A percentile compares a stretch with the other conserved stretches of the same genome.
Conservation (phyloP, 2,113 vertebrate genomes). For the Hucho hucho region DNA sequence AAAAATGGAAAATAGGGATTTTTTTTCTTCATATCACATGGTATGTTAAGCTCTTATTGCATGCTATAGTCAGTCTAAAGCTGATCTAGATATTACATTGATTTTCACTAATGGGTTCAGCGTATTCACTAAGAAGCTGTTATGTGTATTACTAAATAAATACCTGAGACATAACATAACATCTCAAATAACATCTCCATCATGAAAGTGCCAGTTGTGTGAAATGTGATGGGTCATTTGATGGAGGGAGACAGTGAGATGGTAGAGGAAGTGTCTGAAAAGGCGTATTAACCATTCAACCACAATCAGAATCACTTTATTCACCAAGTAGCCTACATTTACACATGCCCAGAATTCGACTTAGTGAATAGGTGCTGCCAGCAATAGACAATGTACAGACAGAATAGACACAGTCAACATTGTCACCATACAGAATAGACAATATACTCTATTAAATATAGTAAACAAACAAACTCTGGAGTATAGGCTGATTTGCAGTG, state of each 20-base stretch:
- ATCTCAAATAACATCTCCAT: conserved; percentile 7
- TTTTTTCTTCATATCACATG: background rate
- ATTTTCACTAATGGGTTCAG: background rate
- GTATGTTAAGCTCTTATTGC: background rate
- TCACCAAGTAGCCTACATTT: too few relatives aligned
- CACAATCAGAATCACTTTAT: background rate
- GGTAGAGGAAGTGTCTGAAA: conserved; percentile 5
- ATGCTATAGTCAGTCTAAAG: background rate
- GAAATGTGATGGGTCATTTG: background rate
- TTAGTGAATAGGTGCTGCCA: too few relatives aligned
- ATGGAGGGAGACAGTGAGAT: background rate
- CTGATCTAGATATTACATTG: background rate
- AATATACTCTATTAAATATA: too few relatives aligned
- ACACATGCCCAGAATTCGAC: too few relatives aligned
- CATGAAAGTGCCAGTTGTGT: background rate
- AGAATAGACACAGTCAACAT: too few relatives aligned
- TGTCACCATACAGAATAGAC: too few relatives aligned
- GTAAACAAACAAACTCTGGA: too few relatives aligned
- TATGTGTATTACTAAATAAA: too few relatives aligned
- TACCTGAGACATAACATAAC: conserved; percentile 13
- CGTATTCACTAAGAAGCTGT: background rate
- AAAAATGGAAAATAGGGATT: background rate
- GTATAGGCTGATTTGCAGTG: too few relatives aligned
- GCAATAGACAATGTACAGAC: too few relatives aligned
- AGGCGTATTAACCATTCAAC: conserved; percentile 46